Conservation (phyloP, 2,888 invertebrate genomes). For the Luperina testacea region DNA sequence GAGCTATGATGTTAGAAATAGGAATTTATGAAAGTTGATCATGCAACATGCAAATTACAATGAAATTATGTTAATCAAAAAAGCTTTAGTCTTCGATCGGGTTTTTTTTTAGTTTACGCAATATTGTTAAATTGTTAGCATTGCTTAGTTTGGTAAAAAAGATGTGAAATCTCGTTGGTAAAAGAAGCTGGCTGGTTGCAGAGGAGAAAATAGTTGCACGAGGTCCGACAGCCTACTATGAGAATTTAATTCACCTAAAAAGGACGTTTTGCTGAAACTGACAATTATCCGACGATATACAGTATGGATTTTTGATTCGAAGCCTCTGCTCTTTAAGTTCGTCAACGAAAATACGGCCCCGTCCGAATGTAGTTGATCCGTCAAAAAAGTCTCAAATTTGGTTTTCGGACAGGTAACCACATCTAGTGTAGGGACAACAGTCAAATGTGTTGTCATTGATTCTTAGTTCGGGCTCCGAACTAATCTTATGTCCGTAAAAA, state of each 20-base stretch:
- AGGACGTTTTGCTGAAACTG: neutral
- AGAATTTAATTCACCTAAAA: neutral
- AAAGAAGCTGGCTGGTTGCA: neutral
- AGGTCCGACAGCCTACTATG: too few species aligned
- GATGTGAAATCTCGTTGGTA: neutral
- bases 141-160: neutral
- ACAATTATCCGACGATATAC: too few species aligned
- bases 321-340: neutral
- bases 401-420: neutral
- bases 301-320: neutral
- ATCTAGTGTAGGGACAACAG: neutral
- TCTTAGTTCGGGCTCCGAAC: neutral
- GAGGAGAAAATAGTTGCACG: neutral
- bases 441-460: neutral
- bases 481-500: neutral
- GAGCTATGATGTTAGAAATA: slow-evolving; percentile 33
- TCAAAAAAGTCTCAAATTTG: neutral
- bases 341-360: neutral
- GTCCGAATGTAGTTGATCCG: neutral
- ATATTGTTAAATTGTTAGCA: neutral
- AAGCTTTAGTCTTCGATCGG: slow-evolving; percentile 7
- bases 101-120: slow-evolving; percentile 13
- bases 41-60: slow-evolving; percentile 48
- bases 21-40: slow-evolving; percentile 57
- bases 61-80: slow-evolving; percentile 41